Percentiles rank a stretch among this genome's conserved stretches.
Evolutionary conservation across 1,140 invertebrate genomes (phyloP).

Genomic region (Drosophila repleta): DNA sequence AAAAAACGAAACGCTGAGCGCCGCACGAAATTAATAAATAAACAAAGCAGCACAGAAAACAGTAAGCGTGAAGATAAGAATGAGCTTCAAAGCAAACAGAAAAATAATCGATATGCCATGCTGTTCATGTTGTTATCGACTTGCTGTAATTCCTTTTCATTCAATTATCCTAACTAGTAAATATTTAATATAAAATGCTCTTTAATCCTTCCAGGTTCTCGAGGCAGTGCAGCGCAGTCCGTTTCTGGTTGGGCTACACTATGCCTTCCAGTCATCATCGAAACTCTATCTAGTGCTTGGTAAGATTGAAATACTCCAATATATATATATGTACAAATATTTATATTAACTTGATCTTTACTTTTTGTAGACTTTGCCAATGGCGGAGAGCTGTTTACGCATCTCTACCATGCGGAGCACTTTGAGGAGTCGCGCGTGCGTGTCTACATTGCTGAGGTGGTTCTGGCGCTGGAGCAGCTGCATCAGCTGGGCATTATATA

Average conservation of each 20-base stretch:
- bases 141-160: background rate
- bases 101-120: conserved; percentile 17
- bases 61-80: conserved; percentile 4
- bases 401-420: conserved; percentile 94
- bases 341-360: conserved; percentile 31
- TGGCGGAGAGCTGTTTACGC: conserved; percentile 96
- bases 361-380: conserved; percentile 94
- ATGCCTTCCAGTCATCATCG: conserved; percentile 96
- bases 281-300: conserved; percentile 96
- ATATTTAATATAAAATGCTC: background rate
- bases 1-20: conserved; percentile 11
- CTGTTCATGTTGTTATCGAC: conserved; percentile 14
- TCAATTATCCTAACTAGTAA: background rate
- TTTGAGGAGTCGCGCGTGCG: conserved; percentile 93
- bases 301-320: conserved; percentile 83
- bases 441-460: conserved; percentile 96
- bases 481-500: conserved; percentile 97
- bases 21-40: conserved; percentile 36
- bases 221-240: conserved; percentile 95
- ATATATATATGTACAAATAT: background rate
- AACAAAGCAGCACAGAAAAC: conserved; percentile 21
- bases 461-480: conserved; percentile 94
- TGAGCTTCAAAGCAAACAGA: conserved; percentile 11
- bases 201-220: conserved; percentile 87
- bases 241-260: conserved; percentile 96